Conservation (phyloP, 2,888 invertebrate species). For the Pedicia rivosa region DNA sequence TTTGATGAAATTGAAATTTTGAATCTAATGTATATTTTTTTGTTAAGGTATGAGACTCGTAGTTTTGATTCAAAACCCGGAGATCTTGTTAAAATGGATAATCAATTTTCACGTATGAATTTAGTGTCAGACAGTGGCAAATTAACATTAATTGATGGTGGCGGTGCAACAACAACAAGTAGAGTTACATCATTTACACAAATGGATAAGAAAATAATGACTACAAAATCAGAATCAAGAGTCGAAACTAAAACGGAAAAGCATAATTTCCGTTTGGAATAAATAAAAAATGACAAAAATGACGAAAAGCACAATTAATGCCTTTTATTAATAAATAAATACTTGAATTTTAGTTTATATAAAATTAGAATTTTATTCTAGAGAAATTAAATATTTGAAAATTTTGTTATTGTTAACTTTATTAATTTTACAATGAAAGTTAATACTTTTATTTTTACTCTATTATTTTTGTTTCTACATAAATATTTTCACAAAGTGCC, state of each 20-base stretch:
- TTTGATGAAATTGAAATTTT: conserved; percentile 1
- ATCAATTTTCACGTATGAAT: conserved; percentile 27
- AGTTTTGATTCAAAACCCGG: conserved; percentile 21
- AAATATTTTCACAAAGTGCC: conserved; percentile 6
- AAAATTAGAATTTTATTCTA: no score
- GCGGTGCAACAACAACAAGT: conserved; percentile 24
- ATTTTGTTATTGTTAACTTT: no score
- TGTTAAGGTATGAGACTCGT: conserved; percentile 28
- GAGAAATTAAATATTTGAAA: no score
- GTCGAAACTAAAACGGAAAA: conserved; percentile 29
- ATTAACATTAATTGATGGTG: conserved; percentile 25
- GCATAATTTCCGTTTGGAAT: conserved; percentile 30
- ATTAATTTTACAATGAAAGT: no score
- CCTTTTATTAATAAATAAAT: no score
- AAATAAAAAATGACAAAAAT: no score
- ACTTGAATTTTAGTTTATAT: no score
- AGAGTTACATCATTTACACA: conserved; percentile 29
- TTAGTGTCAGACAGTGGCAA: conserved; percentile 25
- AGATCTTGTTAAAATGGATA: conserved; percentile 18
- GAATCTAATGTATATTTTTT: neutral
- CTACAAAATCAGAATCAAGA: conserved; percentile 27
- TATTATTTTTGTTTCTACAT: no score
- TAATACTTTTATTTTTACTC: no score
- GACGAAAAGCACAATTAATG: no score
- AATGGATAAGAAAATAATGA: conserved; percentile 29